phyloP scores from a whole-genome alignment of 2,113 vertebrate genomes.

The Ceuthmochares aereus region DNA sequence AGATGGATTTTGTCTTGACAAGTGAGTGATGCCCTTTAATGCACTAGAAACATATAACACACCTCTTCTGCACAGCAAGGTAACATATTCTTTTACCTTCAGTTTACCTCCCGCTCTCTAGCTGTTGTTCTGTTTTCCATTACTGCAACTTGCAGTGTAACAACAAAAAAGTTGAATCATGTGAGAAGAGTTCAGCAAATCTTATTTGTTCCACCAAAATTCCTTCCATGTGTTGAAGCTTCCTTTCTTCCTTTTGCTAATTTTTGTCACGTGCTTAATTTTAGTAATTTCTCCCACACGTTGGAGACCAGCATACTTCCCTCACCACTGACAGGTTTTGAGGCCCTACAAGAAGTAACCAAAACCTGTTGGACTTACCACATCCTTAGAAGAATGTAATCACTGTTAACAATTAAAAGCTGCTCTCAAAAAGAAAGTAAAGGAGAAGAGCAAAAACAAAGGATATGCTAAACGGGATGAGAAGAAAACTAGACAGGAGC shows the following conservation, averaged over 20 bases:
- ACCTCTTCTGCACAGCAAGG: conserved; percentile 44
- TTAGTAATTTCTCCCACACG: conserved; percentile 76
- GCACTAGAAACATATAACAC: conserved; percentile 39
- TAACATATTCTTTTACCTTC: conserved; percentile 50
- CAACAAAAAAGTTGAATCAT: conserved; percentile 80
- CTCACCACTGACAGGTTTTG: conserved; percentile 67
- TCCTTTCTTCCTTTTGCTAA: conserved; percentile 75
- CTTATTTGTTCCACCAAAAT: conserved; percentile 80
- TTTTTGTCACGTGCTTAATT: conserved; percentile 78
- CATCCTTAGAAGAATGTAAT: conserved; percentile 68
- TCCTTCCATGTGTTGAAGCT: conserved; percentile 78
- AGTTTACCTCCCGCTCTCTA: conserved; percentile 49
- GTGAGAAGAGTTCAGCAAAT: conserved; percentile 74
- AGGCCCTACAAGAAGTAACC: conserved; percentile 70
- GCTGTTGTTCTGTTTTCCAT: conserved; percentile 72
- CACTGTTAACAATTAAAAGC: conserved; percentile 46
- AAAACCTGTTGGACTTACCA: conserved; percentile 66
- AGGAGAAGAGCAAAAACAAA: conserved; percentile 28
- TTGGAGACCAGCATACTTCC: conserved; percentile 55
- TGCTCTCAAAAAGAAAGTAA: conserved; percentile 57
- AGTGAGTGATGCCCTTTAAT: conserved; percentile 2
- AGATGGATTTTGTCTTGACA: neutral
- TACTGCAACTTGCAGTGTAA: conserved; percentile 69
- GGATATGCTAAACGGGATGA: neutral
- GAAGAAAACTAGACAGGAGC: neutral